Evolutionary conservation across 2,888 invertebrate species (phyloP), one percentile per base, ranked within the genome.

Genomic region (Phoenoteleia sp.): DNA sequence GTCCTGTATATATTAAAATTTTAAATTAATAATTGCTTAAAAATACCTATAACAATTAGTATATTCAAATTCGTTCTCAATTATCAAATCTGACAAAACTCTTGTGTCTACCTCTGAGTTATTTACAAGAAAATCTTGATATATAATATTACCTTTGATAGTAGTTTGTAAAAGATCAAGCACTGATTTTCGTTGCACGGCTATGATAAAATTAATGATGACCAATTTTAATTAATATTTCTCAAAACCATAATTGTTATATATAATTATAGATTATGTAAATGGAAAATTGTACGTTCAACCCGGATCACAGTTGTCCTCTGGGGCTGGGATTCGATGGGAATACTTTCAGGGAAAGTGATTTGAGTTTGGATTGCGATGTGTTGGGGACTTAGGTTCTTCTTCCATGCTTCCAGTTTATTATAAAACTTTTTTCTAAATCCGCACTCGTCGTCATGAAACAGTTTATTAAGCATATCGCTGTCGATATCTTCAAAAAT

Each of bases 401-500:
- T 67, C 39, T 74, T 74, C 81, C 81, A 74, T 52, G 33, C 52
- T 36, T 75, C 45, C 15, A 62, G 23, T 72, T 71, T 33, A 42
- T 58, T 64, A 58, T 5, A 29, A 76, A 82, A 82, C 7, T 76
- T 76, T 23, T 60, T 64, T 66, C 25, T 69, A 39, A 64, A 82
- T 21, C 72, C 82, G 17, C 72, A 77, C 19, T 83, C 72, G 17
- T 33, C 5, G 27, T 29, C 52, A 52, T 54, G 17, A 77, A 83
- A 83, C 0, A 83, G 49, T 54, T 42, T 45, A 71, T 23, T 58
- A 15, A 71, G 2, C 27, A 82, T 62, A 49, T 42, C 42, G 9
- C 39, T 49, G 52, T 83, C 77, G 7, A 83, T 72, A 54, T 60
- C 52, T 23, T 77, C 15, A 23, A 83, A 83, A 29, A 77, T 72